Base-by-base conservation (phyloP, 2,113 vertebrate genomes). In the Kryptolebias marmoratus region DNA sequence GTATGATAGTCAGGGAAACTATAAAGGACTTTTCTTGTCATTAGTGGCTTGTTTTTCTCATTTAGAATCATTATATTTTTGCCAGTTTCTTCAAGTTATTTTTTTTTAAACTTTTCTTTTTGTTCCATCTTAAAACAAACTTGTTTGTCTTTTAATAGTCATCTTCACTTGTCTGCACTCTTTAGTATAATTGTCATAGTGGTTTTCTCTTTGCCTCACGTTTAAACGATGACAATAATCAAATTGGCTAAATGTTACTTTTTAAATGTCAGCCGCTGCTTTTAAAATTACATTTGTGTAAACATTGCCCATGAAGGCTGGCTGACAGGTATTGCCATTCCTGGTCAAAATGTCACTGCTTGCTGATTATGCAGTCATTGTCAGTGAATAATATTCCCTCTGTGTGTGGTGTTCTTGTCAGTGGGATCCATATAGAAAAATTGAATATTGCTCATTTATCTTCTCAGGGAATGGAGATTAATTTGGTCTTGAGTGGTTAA, bases 141-240 rank as follows among this genome's bases (percentile, higher is more conserved):
- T 3, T 53, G 1, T 53, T 11, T 1, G 47, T 70, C 15, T 49
- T 69, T 68, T 39, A 44, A 48, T 27, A 63, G 62, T 32, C n/a
- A 11, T 49, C 63, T 82, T 14, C 53, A 61, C 30, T 57, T 60
- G 64, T 53, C 18, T 6, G 18, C 16, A 28, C 39, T 64, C 42
- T 78, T 44, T 79, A 44, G 58, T 27, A 69, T 48, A 54, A 44
- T 54, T 57, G 68, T 80, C 81, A 75, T 83, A 62, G 66, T 80
- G 42, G 52, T 28, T 53, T 22, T 76, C 80, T 65, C 12, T 6
- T 2, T 57, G 36, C 68, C 53, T 89, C 74, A 52, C 4, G 56
- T 68, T 56, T 66, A 82, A 64, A 77, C 18, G 47, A 64, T 81
- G 65, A 68, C 87, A 89, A 90, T 90, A 87, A 90, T 94, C 86